phyloP scores from a whole-genome alignment of 2,888 invertebrate species.

The Mylabris sibirica region DNA sequence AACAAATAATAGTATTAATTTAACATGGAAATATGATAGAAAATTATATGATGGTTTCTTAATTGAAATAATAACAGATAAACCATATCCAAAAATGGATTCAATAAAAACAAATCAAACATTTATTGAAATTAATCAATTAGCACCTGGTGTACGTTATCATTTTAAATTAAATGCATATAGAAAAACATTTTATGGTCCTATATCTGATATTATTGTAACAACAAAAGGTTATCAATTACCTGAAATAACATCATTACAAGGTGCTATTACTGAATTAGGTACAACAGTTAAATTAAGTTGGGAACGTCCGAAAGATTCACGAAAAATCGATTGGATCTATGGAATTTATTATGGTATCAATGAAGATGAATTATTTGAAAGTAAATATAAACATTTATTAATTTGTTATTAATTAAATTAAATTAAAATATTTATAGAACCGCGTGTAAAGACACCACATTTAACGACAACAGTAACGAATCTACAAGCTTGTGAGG shows the following conservation, averaged over 20 bases:
- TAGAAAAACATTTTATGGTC: constrained; percentile 67
- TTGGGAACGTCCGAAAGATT: constrained; percentile 71
- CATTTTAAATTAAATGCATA: constrained; percentile 70
- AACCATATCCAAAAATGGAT: constrained; percentile 67
- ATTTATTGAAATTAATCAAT: constrained; percentile 59
- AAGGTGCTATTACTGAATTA: constrained; percentile 64
- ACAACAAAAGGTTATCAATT: constrained; percentile 63
- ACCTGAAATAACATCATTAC: constrained; percentile 62
- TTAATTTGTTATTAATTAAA: neutral
- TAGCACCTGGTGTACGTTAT: constrained; percentile 63
- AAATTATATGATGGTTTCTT: constrained; percentile 56
- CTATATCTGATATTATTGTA: constrained; percentile 62
- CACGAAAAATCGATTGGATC: constrained; percentile 66
- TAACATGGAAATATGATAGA: constrained; percentile 67
- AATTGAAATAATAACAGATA: constrained; percentile 57
- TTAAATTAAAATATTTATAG: constrained; percentile 50
- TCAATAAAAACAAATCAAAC: constrained; percentile 59
- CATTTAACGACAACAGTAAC: constrained; percentile 67
- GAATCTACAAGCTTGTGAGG: constrained; percentile 75
- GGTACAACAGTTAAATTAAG: constrained; percentile 70
- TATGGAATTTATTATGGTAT: constrained; percentile 79
- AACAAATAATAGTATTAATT: constrained; percentile 64
- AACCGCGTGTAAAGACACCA: constrained; percentile 62
- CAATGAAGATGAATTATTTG: constrained; percentile 66
- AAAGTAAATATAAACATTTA: constrained; percentile 62